These are phyloP conservation scores for Agonopterix heracliana DNA, from an alignment of 2,888 invertebrate genomes.

Conservation along the genomic window DNA sequence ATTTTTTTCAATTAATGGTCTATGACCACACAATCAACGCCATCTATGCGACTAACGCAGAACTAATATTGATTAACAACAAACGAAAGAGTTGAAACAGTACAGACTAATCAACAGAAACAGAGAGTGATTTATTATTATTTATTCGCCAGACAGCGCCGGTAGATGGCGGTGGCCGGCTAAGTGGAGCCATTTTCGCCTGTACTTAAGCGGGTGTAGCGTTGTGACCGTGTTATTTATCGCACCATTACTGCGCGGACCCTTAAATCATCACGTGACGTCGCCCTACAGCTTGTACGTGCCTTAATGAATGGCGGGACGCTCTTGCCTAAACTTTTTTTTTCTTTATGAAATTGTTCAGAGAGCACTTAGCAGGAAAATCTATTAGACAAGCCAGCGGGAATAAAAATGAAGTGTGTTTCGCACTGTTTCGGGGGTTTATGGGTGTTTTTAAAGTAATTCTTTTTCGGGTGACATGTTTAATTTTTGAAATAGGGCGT, in stretches of 20 bases:
- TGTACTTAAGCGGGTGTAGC: conserved; percentile 45
- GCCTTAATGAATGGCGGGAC: conserved; percentile 69
- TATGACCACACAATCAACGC: not conserved
- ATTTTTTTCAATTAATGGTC: not conserved
- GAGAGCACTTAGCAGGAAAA: conserved; percentile 65
- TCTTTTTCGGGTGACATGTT: conserved; percentile 2
- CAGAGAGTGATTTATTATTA: conserved; percentile 40
- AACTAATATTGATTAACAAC: not conserved
- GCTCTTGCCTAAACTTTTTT: conserved; percentile 51
- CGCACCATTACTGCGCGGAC: conserved; percentile 69
- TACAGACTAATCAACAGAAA: conserved; percentile 34
- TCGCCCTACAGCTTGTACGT: conserved; percentile 55
- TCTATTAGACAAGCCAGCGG: conserved; percentile 39
- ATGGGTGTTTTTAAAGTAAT: conserved; percentile 6
- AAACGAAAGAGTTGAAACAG: conserved; percentile 18
- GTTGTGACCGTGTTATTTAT: conserved; percentile 72
- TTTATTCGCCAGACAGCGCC: conserved; percentile 32
- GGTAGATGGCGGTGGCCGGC: conserved; percentile 55
- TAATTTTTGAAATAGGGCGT: conserved; percentile 4
- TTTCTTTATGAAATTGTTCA: conserved; percentile 64
- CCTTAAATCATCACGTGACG: conserved; percentile 75
- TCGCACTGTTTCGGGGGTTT: conserved; percentile 10
- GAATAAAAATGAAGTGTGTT: conserved; percentile 24
- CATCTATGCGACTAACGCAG: not conserved
- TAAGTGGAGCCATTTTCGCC: conserved; percentile 61